A percentile compares a stretch with the other conserved stretches of the same genome.
Conservation (phyloP, 2,113 vertebrate species). For the Sciurus niger region DNA sequence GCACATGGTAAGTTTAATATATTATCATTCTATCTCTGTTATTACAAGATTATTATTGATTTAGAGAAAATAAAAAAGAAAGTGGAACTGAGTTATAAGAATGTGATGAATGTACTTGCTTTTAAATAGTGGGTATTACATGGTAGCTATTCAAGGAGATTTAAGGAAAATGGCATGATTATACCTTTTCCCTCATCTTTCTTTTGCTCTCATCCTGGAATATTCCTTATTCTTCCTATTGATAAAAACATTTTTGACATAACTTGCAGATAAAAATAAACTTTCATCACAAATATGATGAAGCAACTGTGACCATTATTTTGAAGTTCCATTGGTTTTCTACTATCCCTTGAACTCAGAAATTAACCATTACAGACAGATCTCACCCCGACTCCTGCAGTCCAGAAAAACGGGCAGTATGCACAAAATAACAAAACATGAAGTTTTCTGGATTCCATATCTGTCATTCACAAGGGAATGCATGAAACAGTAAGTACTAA, state of each 20-base stretch:
- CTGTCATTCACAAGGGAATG: background rate
- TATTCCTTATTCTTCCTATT: background rate
- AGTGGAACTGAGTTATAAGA: background rate
- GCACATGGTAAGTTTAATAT: background rate
- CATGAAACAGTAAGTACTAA: background rate
- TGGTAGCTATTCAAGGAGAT: background rate
- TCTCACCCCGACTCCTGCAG: background rate
- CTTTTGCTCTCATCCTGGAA: background rate
- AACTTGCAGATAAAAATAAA: background rate
- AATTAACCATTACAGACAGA: background rate
- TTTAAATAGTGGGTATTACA: background rate
- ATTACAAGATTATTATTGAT: background rate
- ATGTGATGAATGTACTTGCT: background rate
- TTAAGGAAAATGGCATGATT: slow-evolving; percentile 4
- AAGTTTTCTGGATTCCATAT: background rate
- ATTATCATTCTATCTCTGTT: background rate
- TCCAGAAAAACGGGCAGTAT: background rate
- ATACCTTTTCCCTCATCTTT: background rate
- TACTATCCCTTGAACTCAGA: background rate
- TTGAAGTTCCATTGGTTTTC: slow-evolving; percentile 1
- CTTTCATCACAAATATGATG: background rate
- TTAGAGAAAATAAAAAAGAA: slow-evolving; percentile 28
- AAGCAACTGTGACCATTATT: background rate
- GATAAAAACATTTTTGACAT: background rate
- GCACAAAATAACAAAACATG: background rate